Base-by-base conservation (phyloP, 2,797 vertebrate genomes). In the Melanotaenia pygmaea region DNA sequence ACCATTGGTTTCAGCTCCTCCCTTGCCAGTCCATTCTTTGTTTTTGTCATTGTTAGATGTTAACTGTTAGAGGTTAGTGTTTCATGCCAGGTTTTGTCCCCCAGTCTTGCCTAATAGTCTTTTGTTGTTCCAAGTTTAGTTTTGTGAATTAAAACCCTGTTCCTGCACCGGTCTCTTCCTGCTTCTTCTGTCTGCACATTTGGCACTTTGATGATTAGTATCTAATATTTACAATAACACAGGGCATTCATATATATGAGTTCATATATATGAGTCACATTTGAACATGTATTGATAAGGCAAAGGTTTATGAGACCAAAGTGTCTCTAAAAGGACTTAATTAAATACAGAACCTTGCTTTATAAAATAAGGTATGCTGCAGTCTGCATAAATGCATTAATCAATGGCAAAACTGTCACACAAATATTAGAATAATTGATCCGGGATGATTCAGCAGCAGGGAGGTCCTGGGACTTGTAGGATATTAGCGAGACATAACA, bases 371-470 rank as follows among this genome's bases (percentile, higher is more conserved):
- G 83, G 91, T 89, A 88, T 88, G 88, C 88, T 73, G 79, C 87
- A 86, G 83, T 89, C 87, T 86, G 88, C 89, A 91, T 91, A 91
- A 90, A 92, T 88, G 74, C 83, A 84, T 86, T 82, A 87, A 92
- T 93, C 89, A 72, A 93, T 91, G 82, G 37, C 58, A 88, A 88
- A 93, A 88, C 80, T 88, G 88, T 84, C 89, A 92, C 82, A 89
- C 78, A 92, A 90, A 91, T 91, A 93, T 88, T 90, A 92, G 77
- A 93, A 91, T 88, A 92, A 93, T 92, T 92, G 92, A 93, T 93
- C 81, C 37, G 8, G 71, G 79, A 69, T 91, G 90, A 93, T 93
- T 94, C 89, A 91, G 92, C 89, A 90, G 84, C 60, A 4, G 72
- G 70, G 73, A 83, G 83, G 85, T 86, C 84, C 61, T 30, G 64